Evolutionary conservation across 2,113 vertebrate genomes (phyloP).

Genomic region (Peromyscus leucopus): DNA sequence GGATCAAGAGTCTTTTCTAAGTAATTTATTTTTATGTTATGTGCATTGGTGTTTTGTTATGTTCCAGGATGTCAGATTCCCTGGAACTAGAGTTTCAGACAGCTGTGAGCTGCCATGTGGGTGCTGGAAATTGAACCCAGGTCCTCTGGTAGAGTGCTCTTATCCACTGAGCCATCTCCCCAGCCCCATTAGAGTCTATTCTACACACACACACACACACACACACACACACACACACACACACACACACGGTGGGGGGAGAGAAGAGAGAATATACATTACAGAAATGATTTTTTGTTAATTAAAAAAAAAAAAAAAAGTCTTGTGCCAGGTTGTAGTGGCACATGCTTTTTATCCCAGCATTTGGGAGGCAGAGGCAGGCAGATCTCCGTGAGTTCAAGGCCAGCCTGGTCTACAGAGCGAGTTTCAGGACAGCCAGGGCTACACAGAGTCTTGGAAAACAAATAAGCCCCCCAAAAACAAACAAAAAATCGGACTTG

Average conservation of each 20-base stretch:
- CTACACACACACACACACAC: not conserved
- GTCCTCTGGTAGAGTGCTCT: not conserved
- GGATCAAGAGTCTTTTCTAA: not conserved
- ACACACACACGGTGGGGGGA: not conserved
- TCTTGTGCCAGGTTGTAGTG: no score
- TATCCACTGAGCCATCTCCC: not conserved
- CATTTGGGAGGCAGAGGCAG: no score
- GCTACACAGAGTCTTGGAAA: not conserved
- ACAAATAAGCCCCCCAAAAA: no score
- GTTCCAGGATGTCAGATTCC: not conserved
- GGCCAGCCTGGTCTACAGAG: no score
- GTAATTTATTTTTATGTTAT: not conserved
- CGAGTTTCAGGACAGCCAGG: no score
- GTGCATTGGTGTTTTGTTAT: not conserved
- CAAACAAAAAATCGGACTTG: not conserved
- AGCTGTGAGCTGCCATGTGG: not conserved
- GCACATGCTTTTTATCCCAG: no score
- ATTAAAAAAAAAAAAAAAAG: no score
- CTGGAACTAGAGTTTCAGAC: not conserved
- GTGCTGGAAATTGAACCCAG: not conserved
- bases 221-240: not conserved
- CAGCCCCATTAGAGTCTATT: not conserved
- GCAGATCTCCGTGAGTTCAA: no score
- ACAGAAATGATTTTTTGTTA: constrained; percentile 36
- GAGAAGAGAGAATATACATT: not conserved